These are phyloP conservation scores for Serinus canaria DNA, from an alignment of 2,113 vertebrate species.

Conservation along the genomic window DNA sequence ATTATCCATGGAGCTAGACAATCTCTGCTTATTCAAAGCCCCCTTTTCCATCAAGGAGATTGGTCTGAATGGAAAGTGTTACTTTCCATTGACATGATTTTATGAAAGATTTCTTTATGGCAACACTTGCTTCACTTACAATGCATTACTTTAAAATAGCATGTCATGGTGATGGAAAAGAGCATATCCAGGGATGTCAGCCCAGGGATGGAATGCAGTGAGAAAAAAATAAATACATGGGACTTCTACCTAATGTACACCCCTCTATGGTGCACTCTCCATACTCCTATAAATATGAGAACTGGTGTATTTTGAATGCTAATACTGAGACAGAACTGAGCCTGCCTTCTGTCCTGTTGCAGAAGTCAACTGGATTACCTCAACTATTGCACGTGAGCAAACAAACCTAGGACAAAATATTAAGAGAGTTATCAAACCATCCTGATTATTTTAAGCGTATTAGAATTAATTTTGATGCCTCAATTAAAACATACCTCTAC, in stretches of 20 bases:
- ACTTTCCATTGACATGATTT: slow-evolving; percentile 11
- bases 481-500: not conserved
- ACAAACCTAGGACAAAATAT: not conserved
- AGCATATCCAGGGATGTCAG: not conserved
- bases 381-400: not conserved
- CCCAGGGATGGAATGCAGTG: not conserved
- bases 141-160: not conserved
- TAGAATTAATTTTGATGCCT: not conserved
- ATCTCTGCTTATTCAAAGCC: slow-evolving; percentile 49
- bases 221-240: not conserved
- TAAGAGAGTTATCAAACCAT: not conserved
- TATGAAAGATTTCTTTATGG: slow-evolving; percentile 40
- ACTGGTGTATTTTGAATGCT: not conserved
- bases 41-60: slow-evolving; percentile 26
- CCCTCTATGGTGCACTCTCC: accelerated
- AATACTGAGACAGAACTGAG: not conserved
- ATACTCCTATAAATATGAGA: not conserved
- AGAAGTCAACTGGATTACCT: not conserved
- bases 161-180: not conserved
- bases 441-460: not conserved
- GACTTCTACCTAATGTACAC: not conserved
- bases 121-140: not conserved
- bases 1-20: slow-evolving; percentile 57
- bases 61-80: slow-evolving; percentile 39
- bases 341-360: not conserved